Evolutionary conservation across 2,888 invertebrate genomes (phyloP).

Genomic region (Drosophila histrio): DNA sequence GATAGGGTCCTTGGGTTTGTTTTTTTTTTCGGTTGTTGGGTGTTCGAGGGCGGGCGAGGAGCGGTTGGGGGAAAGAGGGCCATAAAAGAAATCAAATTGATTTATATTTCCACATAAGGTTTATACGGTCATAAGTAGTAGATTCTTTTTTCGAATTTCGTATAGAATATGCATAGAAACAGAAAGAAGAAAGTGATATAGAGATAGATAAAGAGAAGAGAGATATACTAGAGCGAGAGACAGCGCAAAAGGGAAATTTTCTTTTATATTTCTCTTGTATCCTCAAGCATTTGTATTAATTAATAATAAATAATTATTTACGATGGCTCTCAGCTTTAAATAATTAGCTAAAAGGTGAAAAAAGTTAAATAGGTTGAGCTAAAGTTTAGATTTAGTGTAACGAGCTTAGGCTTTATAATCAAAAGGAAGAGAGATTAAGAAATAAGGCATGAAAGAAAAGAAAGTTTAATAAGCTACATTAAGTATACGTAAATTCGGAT

Average conservation of each 20-base stretch:
- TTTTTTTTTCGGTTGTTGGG: background rate
- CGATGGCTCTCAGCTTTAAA: conserved; percentile 24
- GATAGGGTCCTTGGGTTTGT: conserved; percentile 12
- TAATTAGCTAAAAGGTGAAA: conserved; percentile 22
- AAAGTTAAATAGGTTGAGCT: conserved; percentile 7
- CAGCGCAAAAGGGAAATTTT: conserved; percentile 20
- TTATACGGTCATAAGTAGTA: conserved; percentile 1
- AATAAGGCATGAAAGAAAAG: conserved; percentile 4
- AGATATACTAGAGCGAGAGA: conserved; percentile 29
- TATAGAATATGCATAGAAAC: conserved; percentile 15
- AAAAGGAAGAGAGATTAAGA: background rate
- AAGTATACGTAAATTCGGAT: conserved; percentile 6
- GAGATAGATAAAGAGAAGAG: conserved; percentile 21
- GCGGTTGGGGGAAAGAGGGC: background rate
- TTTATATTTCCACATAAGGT: conserved; percentile 15
- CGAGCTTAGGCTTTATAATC: conserved; percentile 26
- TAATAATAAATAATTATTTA: conserved; percentile 7
- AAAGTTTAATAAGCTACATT: conserved; percentile 6
- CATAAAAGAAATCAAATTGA: conserved; percentile 34
- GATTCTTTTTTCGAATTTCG: conserved; percentile 18
- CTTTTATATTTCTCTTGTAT: background rate
- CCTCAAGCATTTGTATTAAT: conserved; percentile 28
- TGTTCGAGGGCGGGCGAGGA: background rate
- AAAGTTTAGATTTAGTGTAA: conserved; percentile 22
- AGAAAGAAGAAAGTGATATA: conserved; percentile 27